Base-by-base conservation (phyloP, 2,113 vertebrate species). In the Pristiophorus japonicus region DNA sequence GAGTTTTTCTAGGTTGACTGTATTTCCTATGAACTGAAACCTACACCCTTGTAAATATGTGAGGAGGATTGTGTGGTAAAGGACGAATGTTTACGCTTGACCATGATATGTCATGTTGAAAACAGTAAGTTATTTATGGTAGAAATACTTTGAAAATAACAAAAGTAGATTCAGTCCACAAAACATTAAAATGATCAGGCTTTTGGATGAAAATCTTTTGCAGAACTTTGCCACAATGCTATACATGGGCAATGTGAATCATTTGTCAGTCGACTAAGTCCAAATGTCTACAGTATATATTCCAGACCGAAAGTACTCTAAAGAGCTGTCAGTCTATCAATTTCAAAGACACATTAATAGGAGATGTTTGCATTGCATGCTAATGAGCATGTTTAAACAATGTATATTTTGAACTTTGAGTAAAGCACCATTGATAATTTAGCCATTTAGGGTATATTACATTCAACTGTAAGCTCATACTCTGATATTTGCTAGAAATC, bases 311-410 rank as follows among this genome's bases (percentile, higher is more conserved):
- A 90, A 91, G 88, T 63, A 91, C 16, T 63, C 34, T 24, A 12
- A 63, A 92, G 88, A 63, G 34, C 34, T 92, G 59, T 92, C 16
- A 38, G 59, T 65, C 59, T 92, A n/a, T 92, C 34, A 34, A 92
- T 59, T 92, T 92, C 59, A 92, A 92, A 92, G 88, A n/a, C 88
- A 92, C 59, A 38, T 91, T 92, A 34, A 20, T 38, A 63, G 75
- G n/a, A 42, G 88, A 92, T 65, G 88, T 92, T 63, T 92, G 59
- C 4, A 92, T 63, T 92, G 34, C 59, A 38, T 92, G 59, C n/a
- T 92, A 92, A 92, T 38, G 59, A 65, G 34, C 59, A 63, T 92
- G 88, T 38, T 38, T 92, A 38, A 92, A 92, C 88, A n/a, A 22
- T 92, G 88, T 34, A 65, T 59, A 38, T 38, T 92, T 92, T 63